Conservation (phyloP, 2,113 vertebrate species). For the Natator depressus region DNA sequence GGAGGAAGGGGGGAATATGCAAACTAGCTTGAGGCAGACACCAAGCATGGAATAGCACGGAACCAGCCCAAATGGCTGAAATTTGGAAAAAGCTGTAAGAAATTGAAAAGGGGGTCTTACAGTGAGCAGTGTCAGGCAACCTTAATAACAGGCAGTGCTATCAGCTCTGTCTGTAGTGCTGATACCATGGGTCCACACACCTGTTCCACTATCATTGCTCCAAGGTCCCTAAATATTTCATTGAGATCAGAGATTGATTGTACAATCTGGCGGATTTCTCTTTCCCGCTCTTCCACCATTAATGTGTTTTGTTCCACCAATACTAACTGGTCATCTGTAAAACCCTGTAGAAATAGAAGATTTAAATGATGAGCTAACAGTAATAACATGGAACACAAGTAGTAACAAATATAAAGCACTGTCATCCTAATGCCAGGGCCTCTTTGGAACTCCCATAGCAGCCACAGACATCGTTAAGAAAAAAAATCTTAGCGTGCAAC, state of each 20-base stretch:
- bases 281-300: conserved; percentile 93
- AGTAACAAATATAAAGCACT: not conserved
- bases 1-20: not conserved
- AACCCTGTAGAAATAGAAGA: conserved; percentile 80
- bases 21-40: not conserved
- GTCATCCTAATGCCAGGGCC: not conserved
- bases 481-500: not conserved
- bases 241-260: conserved; percentile 98
- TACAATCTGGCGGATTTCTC: conserved; percentile 95
- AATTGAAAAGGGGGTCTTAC: not conserved
- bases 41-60: not conserved
- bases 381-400: not conserved
- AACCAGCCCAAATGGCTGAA: not conserved
- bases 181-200: conserved; percentile 65
- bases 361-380: not conserved
- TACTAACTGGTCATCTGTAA: conserved; percentile 93
- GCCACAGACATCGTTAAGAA: not conserved
- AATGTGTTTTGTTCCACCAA: conserved; percentile 91
- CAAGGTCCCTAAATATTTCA: conserved; percentile 94
- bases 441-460: not conserved
- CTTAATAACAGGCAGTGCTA: not conserved
- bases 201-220: conserved; percentile 98
- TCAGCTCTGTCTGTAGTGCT: not conserved
- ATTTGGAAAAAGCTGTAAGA: not conserved
- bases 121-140: not conserved